These are phyloP conservation scores for Stegostoma tigrinum DNA, from an alignment of 2,113 vertebrate species.

Conservation along the genomic window DNA sequence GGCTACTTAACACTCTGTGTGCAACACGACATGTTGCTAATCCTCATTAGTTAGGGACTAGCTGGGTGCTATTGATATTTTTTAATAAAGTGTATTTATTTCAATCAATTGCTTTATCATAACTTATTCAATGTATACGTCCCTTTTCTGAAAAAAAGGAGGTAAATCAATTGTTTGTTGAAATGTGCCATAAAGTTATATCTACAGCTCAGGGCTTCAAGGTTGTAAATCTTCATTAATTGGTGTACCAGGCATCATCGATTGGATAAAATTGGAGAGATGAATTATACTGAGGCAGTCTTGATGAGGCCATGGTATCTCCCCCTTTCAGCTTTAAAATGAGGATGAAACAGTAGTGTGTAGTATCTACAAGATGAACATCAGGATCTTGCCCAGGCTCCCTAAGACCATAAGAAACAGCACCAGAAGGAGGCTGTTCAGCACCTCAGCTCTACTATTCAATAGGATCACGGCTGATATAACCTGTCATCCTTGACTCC, in stretches of 20 bases:
- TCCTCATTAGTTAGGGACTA: neutral
- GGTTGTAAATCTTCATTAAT: neutral
- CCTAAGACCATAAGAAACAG: no score
- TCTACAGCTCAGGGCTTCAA: neutral
- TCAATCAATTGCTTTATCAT: neutral
- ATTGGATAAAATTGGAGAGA: neutral
- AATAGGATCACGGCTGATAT: no score
- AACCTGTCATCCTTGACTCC: no score
- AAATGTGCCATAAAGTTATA: neutral
- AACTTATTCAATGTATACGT: neutral
- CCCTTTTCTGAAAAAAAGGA: no score
- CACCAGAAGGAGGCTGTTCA: no score
- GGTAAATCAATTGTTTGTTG: conserved; percentile 15
- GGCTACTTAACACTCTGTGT: neutral
- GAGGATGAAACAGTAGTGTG: neutral
- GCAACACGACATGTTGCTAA: neutral
- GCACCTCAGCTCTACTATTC: no score
- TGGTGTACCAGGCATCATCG: neutral
- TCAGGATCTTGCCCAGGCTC: no score
- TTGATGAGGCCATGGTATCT: neutral
- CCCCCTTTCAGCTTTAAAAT: neutral
- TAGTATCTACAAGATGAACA: neutral
- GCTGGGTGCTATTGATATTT: neutral
- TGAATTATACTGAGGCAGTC: neutral
- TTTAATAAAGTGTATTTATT: conserved; percentile 7